phyloP scores from a whole-genome alignment of 2,113 vertebrate species.

The Melanostigma gelatinosum region DNA sequence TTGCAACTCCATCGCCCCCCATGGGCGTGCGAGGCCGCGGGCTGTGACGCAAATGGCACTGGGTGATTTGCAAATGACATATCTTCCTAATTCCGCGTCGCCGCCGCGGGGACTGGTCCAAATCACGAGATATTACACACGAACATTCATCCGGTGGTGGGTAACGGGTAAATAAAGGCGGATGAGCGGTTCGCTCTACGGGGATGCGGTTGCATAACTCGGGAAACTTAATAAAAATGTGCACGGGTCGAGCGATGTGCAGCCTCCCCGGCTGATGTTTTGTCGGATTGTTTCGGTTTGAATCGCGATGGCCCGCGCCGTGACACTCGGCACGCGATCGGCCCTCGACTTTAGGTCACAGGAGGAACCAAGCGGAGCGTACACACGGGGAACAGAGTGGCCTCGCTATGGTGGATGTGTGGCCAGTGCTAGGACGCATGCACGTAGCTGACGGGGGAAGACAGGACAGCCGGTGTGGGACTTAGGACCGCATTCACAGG shows the following conservation, averaged over 20 bases:
- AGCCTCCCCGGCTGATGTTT: conserved; percentile 41
- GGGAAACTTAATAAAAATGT: conserved; percentile 78
- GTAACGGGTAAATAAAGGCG: conserved; percentile 59
- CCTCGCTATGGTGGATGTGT: conserved; percentile 74
- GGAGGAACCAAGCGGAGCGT: conserved; percentile 65
- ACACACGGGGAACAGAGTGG: conserved; percentile 58
- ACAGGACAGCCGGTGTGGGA: conserved; percentile 76
- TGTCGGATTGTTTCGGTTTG: conserved; percentile 29
- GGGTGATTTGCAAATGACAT: conserved; percentile 76
- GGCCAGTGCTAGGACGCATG: conserved; percentile 79
- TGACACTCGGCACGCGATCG: conserved; percentile 39
- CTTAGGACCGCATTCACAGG: conserved; percentile 78
- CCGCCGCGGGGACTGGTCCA: conserved; percentile 38
- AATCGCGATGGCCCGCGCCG: conserved; percentile 40
- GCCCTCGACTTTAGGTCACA: conserved; percentile 60
- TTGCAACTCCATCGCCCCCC: conserved; percentile 80
- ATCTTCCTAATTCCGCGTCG: conserved; percentile 60
- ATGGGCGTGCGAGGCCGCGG: conserved; percentile 79
- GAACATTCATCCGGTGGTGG: conserved; percentile 42
- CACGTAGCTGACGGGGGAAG: conserved; percentile 73
- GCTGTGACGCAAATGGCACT: conserved; percentile 82
- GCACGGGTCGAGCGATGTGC: conserved; percentile 47
- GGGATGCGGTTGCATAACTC: conserved; percentile 81
- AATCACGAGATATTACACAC: conserved; percentile 30
- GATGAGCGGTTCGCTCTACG: conserved; percentile 64